Evolutionary conservation across 2,797 vertebrate species (phyloP).

Genomic region (Hephaestus fuliginosus): DNA sequence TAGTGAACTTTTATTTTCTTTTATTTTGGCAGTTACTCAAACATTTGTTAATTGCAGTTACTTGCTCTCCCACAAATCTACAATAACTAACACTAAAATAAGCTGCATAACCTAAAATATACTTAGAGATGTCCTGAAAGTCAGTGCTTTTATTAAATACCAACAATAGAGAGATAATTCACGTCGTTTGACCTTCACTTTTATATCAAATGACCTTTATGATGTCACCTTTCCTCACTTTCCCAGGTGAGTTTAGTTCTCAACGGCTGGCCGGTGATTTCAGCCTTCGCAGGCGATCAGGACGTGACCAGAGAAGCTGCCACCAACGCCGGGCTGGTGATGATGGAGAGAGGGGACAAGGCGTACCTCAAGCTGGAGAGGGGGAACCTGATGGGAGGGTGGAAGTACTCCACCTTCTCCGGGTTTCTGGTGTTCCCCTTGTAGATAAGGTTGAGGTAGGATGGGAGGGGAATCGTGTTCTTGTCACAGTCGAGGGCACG

Average conservation of each 20-base stretch:
- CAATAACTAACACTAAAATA: no score
- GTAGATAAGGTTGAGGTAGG: constrained; percentile 55
- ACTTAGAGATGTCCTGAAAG: neutral
- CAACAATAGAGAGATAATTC: neutral
- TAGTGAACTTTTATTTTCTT: no score
- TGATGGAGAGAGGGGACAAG: constrained; percentile 91
- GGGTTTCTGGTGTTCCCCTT: constrained; percentile 89
- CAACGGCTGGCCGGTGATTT: constrained; percentile 91
- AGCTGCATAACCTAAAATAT: neutral
- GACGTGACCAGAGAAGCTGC: constrained; percentile 91
- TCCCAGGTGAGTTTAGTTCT: constrained; percentile 90
- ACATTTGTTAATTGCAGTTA: no score
- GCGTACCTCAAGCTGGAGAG: constrained; percentile 90
- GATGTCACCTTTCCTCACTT: neutral
- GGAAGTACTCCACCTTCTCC: constrained; percentile 93
- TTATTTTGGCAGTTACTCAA: neutral
- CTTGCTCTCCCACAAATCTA: neutral
- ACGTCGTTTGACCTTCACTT: neutral
- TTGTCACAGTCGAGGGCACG: neutral
- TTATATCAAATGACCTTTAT: neutral
- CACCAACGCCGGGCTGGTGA: constrained; percentile 89
- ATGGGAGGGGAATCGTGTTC: neutral
- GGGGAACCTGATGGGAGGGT: constrained; percentile 92
- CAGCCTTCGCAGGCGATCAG: constrained; percentile 92
- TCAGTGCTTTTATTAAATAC: neutral